These are phyloP conservation scores for Palythoa grandis DNA, from an alignment of 92 coral and sea anemone genomes.

Conservation along the genomic window DNA sequence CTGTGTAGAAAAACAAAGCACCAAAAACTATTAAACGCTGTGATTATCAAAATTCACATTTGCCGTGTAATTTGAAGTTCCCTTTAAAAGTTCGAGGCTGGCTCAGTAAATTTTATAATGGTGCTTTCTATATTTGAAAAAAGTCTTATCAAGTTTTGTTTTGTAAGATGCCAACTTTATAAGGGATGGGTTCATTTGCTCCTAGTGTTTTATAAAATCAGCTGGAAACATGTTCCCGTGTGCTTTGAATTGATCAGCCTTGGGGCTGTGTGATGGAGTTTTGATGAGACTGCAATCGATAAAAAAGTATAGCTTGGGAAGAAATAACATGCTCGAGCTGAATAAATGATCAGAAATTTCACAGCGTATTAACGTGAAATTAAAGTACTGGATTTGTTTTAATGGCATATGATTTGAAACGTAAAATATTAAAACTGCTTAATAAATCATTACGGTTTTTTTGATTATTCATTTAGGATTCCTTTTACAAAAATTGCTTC, in stretches of 20 bases:
- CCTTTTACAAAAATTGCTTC: constrained; percentile 27
- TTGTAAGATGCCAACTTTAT: background rate
- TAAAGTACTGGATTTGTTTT: background rate
- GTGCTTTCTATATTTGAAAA: background rate
- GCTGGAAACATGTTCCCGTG: constrained; percentile 7
- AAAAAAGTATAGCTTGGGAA: background rate
- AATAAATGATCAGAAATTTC: background rate
- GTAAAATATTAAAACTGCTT: background rate
- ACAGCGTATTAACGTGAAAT: background rate
- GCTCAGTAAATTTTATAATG: background rate
- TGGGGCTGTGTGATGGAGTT: background rate
- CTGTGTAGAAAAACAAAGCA: background rate
- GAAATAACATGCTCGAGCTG: background rate
- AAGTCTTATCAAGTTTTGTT: constrained; percentile 11
- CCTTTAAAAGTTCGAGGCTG: background rate
- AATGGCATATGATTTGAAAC: constrained; percentile 20
- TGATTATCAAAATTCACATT: background rate
- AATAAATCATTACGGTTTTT: constrained; percentile 29
- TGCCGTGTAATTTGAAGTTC: constrained; percentile 12
- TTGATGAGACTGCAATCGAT: background rate
- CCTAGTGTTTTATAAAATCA: background rate
- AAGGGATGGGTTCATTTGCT: background rate
- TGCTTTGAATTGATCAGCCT: background rate
- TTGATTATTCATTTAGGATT: constrained; percentile 18
- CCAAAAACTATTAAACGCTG: background rate